Conservation (phyloP, 1,140 invertebrate species). For the Bombyx mandarina region DNA sequence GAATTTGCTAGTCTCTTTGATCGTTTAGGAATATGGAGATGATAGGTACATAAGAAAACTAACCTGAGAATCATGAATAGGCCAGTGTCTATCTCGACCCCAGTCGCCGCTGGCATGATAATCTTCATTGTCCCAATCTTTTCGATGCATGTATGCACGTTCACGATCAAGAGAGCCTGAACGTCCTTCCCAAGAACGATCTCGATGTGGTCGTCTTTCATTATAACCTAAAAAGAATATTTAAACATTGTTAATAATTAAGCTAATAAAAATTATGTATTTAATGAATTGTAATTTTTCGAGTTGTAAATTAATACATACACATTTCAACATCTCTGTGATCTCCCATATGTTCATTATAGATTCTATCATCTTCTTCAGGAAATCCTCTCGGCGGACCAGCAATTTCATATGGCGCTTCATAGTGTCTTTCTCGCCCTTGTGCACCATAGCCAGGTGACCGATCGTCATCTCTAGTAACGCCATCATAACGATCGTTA, state of each 20-base stretch:
- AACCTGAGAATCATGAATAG: conserved; percentile 63
- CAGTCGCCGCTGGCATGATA: conserved; percentile 59
- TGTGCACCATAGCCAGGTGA: conserved; percentile 61
- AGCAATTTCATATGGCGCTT: conserved; percentile 60
- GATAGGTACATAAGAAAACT: not conserved
- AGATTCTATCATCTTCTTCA: conserved; percentile 64
- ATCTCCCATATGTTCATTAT: conserved; percentile 58
- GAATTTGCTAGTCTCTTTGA: no score
- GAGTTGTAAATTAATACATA: conserved; percentile 15
- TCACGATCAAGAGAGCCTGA: conserved; percentile 64
- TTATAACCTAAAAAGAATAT: conserved; percentile 43
- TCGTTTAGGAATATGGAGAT: no score
- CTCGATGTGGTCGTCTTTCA: conserved; percentile 54
- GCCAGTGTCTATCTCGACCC: conserved; percentile 65
- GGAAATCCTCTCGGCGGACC: conserved; percentile 60
- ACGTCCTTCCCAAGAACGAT: conserved; percentile 64
- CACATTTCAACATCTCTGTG: conserved; percentile 57
- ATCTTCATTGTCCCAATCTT: conserved; percentile 69
- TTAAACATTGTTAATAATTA: not conserved
- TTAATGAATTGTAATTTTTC: no score
- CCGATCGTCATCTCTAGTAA: conserved; percentile 53
- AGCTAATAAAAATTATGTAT: no score
- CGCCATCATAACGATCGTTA: conserved; percentile 61
- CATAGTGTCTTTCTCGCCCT: conserved; percentile 63
- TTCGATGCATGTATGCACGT: conserved; percentile 63